These are phyloP conservation scores for Calameuta idolon DNA, from an alignment of 2,888 invertebrate genomes.

Conservation along the genomic window DNA sequence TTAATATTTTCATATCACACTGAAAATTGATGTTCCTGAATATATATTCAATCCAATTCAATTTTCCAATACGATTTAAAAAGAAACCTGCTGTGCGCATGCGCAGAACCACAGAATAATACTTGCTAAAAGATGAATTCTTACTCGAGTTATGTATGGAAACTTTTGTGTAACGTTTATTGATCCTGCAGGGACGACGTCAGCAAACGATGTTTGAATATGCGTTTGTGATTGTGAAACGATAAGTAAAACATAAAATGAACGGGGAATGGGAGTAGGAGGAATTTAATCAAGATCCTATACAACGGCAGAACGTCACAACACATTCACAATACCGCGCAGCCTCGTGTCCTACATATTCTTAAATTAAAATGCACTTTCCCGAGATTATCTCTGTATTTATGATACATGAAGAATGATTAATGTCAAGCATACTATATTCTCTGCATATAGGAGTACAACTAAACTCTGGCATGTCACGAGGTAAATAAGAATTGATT, in stretches of 20 bases:
- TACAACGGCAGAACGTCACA: neutral
- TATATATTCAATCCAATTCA: neutral
- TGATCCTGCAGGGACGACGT: neutral
- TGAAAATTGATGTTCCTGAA: neutral
- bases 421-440: neutral
- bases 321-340: neutral
- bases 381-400: constrained; percentile 20
- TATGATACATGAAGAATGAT: neutral
- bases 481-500: neutral
- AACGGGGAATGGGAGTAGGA: neutral
- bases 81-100: neutral
- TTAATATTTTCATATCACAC: neutral
- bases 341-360: constrained; percentile 14
- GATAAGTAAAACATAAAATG: neutral
- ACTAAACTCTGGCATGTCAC: neutral
- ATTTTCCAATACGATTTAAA: neutral
- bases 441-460: neutral
- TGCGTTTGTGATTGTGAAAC: neutral
- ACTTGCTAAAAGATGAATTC: neutral
- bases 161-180: neutral
- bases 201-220: neutral
- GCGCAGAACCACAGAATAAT: neutral
- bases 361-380: constrained; percentile 30
- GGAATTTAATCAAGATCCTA: neutral
- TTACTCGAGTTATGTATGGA: neutral